Evolutionary conservation across 92 coral and sea anemone genomes (phyloP).

Genomic region (Metridium senile): DNA sequence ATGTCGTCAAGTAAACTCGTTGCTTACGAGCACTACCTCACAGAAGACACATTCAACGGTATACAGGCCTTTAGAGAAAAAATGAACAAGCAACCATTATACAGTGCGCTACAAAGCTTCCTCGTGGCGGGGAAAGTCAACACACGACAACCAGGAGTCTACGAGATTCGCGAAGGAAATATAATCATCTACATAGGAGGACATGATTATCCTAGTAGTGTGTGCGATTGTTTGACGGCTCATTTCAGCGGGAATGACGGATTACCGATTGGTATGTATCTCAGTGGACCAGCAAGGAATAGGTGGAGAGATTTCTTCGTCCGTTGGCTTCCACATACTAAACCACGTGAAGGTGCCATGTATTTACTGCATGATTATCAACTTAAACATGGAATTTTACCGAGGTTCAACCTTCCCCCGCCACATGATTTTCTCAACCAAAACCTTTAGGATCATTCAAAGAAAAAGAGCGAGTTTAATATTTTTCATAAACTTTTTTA

Average conservation of each 20-base stretch:
- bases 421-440: conserved; percentile 19
- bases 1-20: conserved; percentile 35
- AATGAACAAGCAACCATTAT: conserved; percentile 64
- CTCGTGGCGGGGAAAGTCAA: conserved; percentile 49
- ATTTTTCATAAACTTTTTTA: no score
- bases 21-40: conserved; percentile 67
- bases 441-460: no score
- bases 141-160: conserved; percentile 78
- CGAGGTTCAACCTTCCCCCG: conserved; percentile 75
- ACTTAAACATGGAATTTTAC: conserved; percentile 64
- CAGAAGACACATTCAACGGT: conserved; percentile 59
- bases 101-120: conserved; percentile 78
- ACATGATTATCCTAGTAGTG: conserved; percentile 63
- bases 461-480: no score
- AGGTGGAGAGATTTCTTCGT: conserved; percentile 77
- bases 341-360: conserved; percentile 81
- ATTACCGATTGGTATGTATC: conserved; percentile 71
- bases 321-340: conserved; percentile 79
- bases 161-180: conserved; percentile 76
- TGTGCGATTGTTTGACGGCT: conserved; percentile 80
- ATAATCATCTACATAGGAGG: conserved; percentile 85
- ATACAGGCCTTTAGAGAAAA: conserved; percentile 71
- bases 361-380: conserved; percentile 74
- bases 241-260: conserved; percentile 95
- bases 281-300: conserved; percentile 79